A percentile compares a stretch with the other conserved stretches of the same genome.
phyloP scores from a whole-genome alignment of 2,113 vertebrate species.

The Scartelaos histophorus region DNA sequence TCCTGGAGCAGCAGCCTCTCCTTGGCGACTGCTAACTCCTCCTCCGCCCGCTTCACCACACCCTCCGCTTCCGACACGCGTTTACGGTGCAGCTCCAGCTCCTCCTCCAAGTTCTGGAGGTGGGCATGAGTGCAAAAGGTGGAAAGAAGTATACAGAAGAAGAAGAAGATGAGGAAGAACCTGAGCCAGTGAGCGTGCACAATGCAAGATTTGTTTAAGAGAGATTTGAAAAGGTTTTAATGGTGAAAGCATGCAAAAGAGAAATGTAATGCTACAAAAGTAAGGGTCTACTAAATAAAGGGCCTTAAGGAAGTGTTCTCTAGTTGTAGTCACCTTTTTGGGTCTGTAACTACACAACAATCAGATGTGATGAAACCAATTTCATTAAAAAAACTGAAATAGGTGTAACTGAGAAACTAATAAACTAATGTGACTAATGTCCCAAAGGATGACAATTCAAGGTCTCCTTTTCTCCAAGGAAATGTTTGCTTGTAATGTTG shows the following conservation, averaged over 20 bases:
- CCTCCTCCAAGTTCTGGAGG: constrained; percentile 83
- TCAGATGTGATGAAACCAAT: no score
- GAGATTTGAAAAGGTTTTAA: background rate
- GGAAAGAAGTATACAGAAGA: background rate
- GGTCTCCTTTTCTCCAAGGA: no score
- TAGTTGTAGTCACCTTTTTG: no score
- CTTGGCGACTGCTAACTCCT: constrained; percentile 84
- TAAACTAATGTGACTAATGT: no score
- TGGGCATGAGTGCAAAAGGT: background rate
- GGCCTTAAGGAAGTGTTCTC: no score
- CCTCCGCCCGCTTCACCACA: constrained; percentile 76
- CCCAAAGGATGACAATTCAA: no score
- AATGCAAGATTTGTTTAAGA: background rate
- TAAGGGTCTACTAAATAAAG: no score
- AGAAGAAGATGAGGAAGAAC: background rate
- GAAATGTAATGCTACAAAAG: background rate
- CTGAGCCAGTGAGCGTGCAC: background rate
- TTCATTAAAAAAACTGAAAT: no score
- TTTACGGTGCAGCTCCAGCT: constrained; percentile 79
- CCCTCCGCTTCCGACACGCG: constrained; percentile 80
- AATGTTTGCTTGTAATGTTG: no score
- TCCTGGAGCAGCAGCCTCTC: constrained; percentile 82
- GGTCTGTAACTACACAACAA: no score
- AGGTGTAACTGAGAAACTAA: no score
- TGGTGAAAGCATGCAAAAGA: constrained; percentile 7